Conservation (phyloP, 2,797 vertebrate species). For the Microtus agrestis region DNA sequence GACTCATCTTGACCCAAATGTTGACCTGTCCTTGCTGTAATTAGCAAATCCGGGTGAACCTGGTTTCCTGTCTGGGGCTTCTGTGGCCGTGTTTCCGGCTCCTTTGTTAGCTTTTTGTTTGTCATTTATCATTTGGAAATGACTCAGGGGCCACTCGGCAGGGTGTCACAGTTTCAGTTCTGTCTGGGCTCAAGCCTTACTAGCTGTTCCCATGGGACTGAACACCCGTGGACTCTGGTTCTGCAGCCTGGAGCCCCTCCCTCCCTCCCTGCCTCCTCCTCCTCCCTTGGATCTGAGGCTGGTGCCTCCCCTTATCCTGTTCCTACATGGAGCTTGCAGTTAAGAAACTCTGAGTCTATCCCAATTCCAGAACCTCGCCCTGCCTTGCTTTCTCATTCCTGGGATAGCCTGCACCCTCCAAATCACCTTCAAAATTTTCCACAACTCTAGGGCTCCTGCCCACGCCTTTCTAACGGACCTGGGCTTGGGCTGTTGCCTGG, state of each 20-base stretch:
- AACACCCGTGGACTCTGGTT: neutral
- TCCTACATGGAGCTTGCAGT: neutral
- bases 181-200: neutral
- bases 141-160: neutral
- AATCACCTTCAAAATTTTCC: constrained; percentile 85
- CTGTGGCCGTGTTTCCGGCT: neutral
- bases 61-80: neutral
- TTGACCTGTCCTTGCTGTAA: neutral
- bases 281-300: too few relatives aligned
- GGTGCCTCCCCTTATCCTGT: neutral
- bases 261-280: neutral
- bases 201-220: neutral
- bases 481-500: constrained; percentile 82
- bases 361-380: constrained; percentile 39
- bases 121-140: neutral
- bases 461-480: constrained; percentile 65
- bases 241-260: neutral
- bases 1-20: neutral
- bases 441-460: constrained; percentile 73
- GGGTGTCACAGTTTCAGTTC: neutral
- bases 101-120: neutral
- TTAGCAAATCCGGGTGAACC: neutral
- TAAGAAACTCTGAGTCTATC: constrained; percentile 5
- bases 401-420: constrained; percentile 75
- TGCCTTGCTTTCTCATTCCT: constrained; percentile 53